Conservation (phyloP, 1,140 invertebrate species). For the Papilio helenus region DNA sequence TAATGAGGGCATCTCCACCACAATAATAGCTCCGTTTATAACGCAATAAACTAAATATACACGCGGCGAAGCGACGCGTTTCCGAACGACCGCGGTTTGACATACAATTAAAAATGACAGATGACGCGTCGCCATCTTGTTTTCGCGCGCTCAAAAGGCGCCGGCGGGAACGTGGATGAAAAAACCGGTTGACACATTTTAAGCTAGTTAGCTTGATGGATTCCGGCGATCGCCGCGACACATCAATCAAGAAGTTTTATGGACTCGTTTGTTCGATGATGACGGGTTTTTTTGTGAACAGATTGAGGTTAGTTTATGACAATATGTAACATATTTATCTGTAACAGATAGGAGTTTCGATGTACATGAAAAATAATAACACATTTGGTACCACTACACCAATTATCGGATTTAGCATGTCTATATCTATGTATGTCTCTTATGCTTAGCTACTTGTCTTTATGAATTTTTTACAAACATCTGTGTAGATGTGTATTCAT, state of each 20-base stretch:
- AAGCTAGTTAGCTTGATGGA: constrained; percentile 63
- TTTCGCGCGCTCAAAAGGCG: constrained; percentile 59
- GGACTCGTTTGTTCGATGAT: constrained; percentile 17
- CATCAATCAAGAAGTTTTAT: constrained; percentile 58
- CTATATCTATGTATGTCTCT: too few species aligned
- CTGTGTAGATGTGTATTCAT: too few species aligned
- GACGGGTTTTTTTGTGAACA: constrained; percentile 12
- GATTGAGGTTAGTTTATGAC: constrained; percentile 23
- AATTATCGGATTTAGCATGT: too few species aligned
- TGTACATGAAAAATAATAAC: neutral
- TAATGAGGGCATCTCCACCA: constrained; percentile 57
- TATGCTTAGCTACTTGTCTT: too few species aligned
- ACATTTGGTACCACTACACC: neutral
- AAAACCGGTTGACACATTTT: constrained; percentile 71
- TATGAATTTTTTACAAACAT: too few species aligned
- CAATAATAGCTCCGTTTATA: constrained; percentile 73
- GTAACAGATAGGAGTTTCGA: neutral
- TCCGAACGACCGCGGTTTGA: constrained; percentile 64
- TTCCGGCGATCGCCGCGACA: constrained; percentile 45
- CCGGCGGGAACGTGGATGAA: constrained; percentile 53
- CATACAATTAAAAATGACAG: constrained; percentile 82
- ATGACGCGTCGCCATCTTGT: constrained; percentile 68
- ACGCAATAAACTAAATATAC: constrained; percentile 79
- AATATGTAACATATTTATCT: constrained; percentile 7
- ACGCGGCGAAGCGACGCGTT: constrained; percentile 57